Base-by-base conservation (phyloP, 2,888 invertebrate species). In the Steinernema carpocapsae region DNA sequence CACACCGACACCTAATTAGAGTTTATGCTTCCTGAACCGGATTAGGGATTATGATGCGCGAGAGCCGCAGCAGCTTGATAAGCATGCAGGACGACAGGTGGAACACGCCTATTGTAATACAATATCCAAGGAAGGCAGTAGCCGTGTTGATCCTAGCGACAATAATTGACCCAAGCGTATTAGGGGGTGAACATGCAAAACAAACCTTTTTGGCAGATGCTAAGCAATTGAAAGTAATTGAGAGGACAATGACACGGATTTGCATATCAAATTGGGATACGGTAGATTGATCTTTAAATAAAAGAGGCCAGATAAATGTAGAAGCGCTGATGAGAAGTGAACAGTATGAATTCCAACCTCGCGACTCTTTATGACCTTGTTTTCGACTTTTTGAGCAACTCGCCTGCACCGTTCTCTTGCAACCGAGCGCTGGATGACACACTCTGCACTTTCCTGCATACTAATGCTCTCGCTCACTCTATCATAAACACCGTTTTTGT, bases 191-290 rank as follows among this genome's bases (percentile, higher is more conserved):
- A 37, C 37, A 37, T 37, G 37, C 37, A 32, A 32, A 29, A 32
- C 64, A 64, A 64, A 64, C 64, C 64, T 64, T 32, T 64, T 64
- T 32, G 37, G 64, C 64, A 64, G 64, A 64, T 64, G 64, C 64
- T n/a, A 64, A 64, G 32, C 64, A 32, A 64, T 32, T 56, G 32
- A n/a, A 17, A 29, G 64, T 64, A 32, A 64, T 64, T 64, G 64
- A 32, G 56, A 56, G 48, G 29, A 37, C 64, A 32, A 29, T 37
- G 32, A 48, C 48, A 4, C 19, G 29, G 26, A 64, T 64, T 64
- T 64, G 64, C 64, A 64, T 64, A 32, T n/a, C n/a, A n/a, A n/a
- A 64, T 3, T 4, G 17, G 48, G 48, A n/a, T 48, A n/a, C 48
- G 48, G 48, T 37, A 37, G 37, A 37, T 37, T 10, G n/a, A n/a